Evolutionary conservation across 2,888 invertebrate genomes (phyloP).

Genomic region (Thera britannica): DNA sequence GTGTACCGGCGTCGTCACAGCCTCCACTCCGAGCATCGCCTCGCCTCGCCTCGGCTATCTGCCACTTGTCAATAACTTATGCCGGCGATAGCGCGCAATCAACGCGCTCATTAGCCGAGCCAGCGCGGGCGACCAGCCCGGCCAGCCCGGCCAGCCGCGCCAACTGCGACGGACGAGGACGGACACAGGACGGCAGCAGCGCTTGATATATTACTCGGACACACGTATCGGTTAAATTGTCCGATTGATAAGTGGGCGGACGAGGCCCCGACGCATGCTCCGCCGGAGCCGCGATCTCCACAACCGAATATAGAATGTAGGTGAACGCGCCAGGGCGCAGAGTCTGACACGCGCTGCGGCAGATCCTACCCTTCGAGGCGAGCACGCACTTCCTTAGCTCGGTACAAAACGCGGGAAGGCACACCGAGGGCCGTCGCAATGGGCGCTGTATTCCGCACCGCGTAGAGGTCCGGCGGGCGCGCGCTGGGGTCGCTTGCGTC

Average conservation of each 20-base stretch:
- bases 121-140: constrained; percentile 44
- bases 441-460: constrained; percentile 1
- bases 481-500: constrained; percentile 1
- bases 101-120: constrained; percentile 40
- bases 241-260: constrained; percentile 78
- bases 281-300: constrained; percentile 26
- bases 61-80: constrained; percentile 48
- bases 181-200: constrained; percentile 47
- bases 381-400: not conserved
- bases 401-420: constrained; percentile 8
- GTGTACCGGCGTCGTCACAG: constrained; percentile 11
- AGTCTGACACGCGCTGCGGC: not conserved
- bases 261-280: constrained; percentile 42
- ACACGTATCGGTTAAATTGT: constrained; percentile 75
- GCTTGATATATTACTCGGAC: constrained; percentile 74
- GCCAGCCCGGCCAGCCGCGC: constrained; percentile 43
- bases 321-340: not conserved
- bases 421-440: constrained; percentile 17
- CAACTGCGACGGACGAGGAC: constrained; percentile 48
- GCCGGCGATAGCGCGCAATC: constrained; percentile 28
- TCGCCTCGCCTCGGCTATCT: constrained; percentile 36
- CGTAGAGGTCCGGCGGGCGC: constrained; percentile 16
- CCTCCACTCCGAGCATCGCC: constrained; percentile 17
- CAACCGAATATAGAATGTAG: constrained; percentile 7
- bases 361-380: constrained; percentile 20